Evolutionary conservation across 2,113 vertebrate genomes (phyloP).

Genomic region (Microtus oregoni): DNA sequence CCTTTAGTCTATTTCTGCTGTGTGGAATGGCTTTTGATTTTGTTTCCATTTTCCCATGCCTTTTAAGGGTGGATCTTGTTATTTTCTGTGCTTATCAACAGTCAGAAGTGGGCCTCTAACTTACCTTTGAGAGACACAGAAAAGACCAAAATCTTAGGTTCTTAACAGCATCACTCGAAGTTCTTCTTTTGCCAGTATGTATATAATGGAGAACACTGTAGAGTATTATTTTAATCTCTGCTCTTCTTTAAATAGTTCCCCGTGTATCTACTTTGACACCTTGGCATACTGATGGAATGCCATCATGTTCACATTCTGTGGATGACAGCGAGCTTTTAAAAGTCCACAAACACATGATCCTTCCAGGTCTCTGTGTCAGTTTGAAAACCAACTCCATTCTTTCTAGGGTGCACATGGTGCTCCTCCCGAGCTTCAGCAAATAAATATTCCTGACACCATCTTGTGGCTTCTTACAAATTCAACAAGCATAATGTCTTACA

Average conservation of each 20-base stretch:
- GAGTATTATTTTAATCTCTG: background rate
- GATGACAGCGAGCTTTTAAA: constrained; percentile 11
- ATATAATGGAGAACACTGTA: background rate
- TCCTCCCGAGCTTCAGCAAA: constrained; percentile 43
- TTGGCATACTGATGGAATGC: constrained; percentile 24
- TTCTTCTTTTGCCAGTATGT: background rate
- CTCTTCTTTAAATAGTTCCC: background rate
- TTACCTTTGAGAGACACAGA: constrained; percentile 31
- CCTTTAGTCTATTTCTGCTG: background rate
- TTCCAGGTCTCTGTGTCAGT: constrained; percentile 29
- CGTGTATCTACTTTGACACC: background rate
- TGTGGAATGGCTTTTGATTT: background rate
- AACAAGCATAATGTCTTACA: constrained; percentile 30
- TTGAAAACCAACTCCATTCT: constrained; percentile 52
- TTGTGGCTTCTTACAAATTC: constrained; percentile 52
- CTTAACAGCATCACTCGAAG: background rate
- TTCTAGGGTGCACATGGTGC: constrained; percentile 32
- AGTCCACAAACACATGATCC: constrained; percentile 30
- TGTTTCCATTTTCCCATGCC: background rate
- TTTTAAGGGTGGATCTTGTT: background rate
- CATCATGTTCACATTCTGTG: constrained; percentile 8
- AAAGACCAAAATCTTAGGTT: background rate
- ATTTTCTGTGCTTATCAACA: background rate
- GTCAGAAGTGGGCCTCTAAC: background rate
- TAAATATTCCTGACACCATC: constrained; percentile 65